phyloP scores from a whole-genome alignment of 2,797 vertebrate species.

The Bradypus variegatus region DNA sequence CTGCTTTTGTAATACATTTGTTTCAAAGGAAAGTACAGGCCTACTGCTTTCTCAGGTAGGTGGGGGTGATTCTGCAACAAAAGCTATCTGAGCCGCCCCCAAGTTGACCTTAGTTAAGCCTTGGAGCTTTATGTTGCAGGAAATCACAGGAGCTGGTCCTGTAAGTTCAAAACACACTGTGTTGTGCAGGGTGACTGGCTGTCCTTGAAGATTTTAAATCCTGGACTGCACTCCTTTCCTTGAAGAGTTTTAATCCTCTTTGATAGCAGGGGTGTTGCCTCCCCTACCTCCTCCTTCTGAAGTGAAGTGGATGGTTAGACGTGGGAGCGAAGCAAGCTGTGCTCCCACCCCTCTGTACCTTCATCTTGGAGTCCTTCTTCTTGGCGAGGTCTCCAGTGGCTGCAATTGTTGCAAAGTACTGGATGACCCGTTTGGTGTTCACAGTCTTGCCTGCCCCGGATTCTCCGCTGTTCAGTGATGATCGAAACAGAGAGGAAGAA shows the following conservation, averaged over 20 bases:
- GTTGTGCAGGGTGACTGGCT: not conserved
- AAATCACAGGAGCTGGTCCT: not conserved
- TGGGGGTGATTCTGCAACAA: not conserved
- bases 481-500: not conserved
- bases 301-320: not conserved
- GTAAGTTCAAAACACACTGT: accelerated
- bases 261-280: too few relatives aligned
- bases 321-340: not conserved
- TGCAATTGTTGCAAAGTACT: slow-evolving; percentile 90
- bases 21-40: not conserved
- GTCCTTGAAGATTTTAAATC: not conserved
- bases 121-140: not conserved
- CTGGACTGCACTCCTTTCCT: not conserved
- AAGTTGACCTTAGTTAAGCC: not conserved
- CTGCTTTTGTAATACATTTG: not conserved
- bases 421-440: slow-evolving; percentile 91
- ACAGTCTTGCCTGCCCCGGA: slow-evolving; percentile 92
- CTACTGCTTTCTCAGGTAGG: not conserved
- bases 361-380: slow-evolving; percentile 75
- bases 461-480: slow-evolving; percentile 78
- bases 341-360: slow-evolving; percentile 64
- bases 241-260: not conserved
- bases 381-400: slow-evolving; percentile 73
- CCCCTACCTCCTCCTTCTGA: not conserved
- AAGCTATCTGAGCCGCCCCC: not conserved